Evolutionary conservation across 2,113 vertebrate genomes (phyloP).

Genomic region (Elephas maximus): DNA sequence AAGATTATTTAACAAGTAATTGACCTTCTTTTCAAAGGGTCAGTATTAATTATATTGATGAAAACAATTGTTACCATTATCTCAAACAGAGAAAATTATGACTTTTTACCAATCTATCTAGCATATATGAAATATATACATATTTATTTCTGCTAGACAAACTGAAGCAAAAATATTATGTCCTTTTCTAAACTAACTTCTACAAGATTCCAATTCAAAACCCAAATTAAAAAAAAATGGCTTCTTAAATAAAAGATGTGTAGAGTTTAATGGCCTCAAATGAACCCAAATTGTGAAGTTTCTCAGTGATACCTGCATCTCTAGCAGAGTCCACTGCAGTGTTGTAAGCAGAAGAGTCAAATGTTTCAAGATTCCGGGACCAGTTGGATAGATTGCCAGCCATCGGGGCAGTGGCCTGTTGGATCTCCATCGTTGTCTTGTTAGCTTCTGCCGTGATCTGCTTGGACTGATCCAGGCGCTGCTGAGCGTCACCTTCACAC

Average conservation of each 20-base stretch:
- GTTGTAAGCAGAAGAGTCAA: constrained; percentile 91
- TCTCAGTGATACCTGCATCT: constrained; percentile 91
- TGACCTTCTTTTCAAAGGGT: not conserved
- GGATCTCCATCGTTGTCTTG: constrained; percentile 90
- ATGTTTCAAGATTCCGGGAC: constrained; percentile 93
- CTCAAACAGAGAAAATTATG: constrained; percentile 16
- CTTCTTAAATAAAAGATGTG: not conserved
- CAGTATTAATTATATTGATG: not conserved
- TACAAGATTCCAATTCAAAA: not conserved
- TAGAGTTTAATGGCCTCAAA: not conserved
- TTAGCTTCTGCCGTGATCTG: constrained; percentile 89
- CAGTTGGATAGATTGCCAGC: constrained; percentile 90
- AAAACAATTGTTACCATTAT: not conserved
- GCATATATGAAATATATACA: not conserved
- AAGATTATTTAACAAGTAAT: constrained; percentile 9
- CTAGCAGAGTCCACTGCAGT: constrained; percentile 92
- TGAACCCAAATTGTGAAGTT: not conserved
- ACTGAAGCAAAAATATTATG: not conserved
- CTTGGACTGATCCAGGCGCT: constrained; percentile 91
- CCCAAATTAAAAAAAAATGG: not conserved
- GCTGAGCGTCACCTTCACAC: constrained; percentile 88
- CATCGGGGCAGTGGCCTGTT: constrained; percentile 90
- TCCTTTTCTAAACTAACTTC: constrained; percentile 37
- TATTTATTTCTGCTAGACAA: not conserved
- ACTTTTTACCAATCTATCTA: not conserved